These are phyloP conservation scores for Auanema sp. DNA, from an alignment of 2,888 invertebrate species.

Conservation along the genomic window DNA sequence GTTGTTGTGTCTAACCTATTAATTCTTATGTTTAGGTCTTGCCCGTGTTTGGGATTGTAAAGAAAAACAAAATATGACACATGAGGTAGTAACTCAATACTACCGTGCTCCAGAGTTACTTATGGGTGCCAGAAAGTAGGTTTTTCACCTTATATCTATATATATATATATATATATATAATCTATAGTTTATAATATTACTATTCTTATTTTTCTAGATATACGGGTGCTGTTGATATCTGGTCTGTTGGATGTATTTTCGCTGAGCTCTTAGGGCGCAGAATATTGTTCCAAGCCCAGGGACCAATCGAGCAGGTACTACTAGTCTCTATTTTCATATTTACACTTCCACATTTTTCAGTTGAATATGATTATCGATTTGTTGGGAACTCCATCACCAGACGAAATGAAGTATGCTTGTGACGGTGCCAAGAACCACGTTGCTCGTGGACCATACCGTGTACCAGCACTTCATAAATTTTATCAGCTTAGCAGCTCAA, in stretches of 20 bases:
- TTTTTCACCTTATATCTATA: not conserved
- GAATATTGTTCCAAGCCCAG: slow-evolving; percentile 96
- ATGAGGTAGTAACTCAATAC: slow-evolving; percentile 99
- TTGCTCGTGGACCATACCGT: slow-evolving; percentile 65
- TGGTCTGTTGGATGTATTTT: slow-evolving; percentile 99
- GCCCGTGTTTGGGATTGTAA: slow-evolving; percentile 96
- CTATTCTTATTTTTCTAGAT: slow-evolving; percentile 71
- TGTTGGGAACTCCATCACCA: slow-evolving; percentile 89
- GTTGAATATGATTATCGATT: slow-evolving; percentile 94
- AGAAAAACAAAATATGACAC: slow-evolving; percentile 91
- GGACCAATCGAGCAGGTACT: slow-evolving; percentile 90
- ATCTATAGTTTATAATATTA: not conserved
- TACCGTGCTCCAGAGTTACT: slow-evolving; percentile 97
- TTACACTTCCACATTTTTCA: slow-evolving; percentile 66
- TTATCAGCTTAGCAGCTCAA: slow-evolving; percentile 87
- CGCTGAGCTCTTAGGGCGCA: slow-evolving; percentile 89
- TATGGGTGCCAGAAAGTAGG: slow-evolving; percentile 82
- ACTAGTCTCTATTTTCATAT: not conserved
- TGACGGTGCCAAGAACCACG: slow-evolving; percentile 88
- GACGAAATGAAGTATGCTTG: slow-evolving; percentile 97
- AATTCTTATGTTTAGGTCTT: slow-evolving; percentile 69
- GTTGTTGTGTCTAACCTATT: not conserved
- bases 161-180: not conserved
- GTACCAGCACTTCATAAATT: slow-evolving; percentile 66
- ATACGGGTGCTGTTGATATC: slow-evolving; percentile 93